Conservation (phyloP, 2,797 vertebrate species). For the Sebastes nivosus region DNA sequence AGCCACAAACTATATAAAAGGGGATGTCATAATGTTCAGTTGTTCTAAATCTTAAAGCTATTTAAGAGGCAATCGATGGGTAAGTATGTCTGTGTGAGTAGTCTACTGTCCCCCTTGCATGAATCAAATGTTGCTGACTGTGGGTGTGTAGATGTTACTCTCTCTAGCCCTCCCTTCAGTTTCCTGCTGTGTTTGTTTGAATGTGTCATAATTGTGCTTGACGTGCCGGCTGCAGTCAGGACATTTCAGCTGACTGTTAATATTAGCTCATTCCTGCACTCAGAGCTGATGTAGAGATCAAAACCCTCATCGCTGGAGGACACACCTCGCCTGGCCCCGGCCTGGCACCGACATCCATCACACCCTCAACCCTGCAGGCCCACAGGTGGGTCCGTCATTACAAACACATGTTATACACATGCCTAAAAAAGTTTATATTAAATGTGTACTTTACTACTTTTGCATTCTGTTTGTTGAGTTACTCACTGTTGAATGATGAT, state of each 20-base stretch:
- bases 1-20: not conserved
- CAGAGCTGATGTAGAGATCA: constrained; percentile 17
- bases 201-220: constrained; percentile 66
- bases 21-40: not conserved
- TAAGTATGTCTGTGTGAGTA: not conserved
- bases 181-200: constrained; percentile 68
- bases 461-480: not conserved
- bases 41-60: not conserved
- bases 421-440: not conserved
- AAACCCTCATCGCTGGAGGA: constrained; percentile 28
- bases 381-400: constrained; percentile 12
- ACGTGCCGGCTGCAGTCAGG: constrained; percentile 36
- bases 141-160: not conserved
- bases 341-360: constrained; percentile 6
- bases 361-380: not conserved
- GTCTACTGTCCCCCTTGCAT: not conserved
- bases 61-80: not conserved
- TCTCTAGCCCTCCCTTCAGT: not conserved
- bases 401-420: not conserved
- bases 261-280: constrained; percentile 44
- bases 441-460: not conserved
- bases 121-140: not conserved
- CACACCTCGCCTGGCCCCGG: not conserved
- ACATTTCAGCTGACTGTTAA: constrained; percentile 62
- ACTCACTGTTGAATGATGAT: not conserved